A percentile compares a stretch with the other conserved stretches of the same genome.
These are phyloP conservation scores for Hesperophylax magnus DNA, from an alignment of 1,140 invertebrate genomes.

Conservation along the genomic window DNA sequence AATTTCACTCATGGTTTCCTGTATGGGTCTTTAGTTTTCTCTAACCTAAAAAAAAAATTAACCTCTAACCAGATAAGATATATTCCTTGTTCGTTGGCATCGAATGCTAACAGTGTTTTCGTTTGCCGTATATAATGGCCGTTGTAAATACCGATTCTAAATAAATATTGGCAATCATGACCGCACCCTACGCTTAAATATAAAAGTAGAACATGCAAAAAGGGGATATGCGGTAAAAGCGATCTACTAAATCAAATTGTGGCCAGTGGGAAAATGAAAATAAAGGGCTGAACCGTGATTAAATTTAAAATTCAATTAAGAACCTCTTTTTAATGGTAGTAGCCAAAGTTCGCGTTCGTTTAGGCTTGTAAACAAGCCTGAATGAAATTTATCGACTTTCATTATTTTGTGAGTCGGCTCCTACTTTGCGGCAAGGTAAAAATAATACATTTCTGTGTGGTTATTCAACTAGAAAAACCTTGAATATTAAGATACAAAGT, in stretches of 20 bases:
- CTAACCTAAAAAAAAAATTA: no score
- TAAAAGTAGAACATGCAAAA: not conserved
- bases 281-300: conserved; percentile 24
- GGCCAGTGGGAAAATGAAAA: conserved; percentile 28
- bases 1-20: no score
- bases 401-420: conserved; percentile 5
- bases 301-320: conserved; percentile 39
- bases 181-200: conserved; percentile 25
- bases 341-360: conserved; percentile 37
- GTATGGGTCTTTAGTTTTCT: no score
- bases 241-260: conserved; percentile 36
- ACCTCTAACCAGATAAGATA: no score
- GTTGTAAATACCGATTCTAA: conserved; percentile 24
- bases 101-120: conserved; percentile 3
- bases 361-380: conserved; percentile 30
- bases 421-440: conserved; percentile 3
- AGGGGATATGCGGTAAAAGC: conserved; percentile 24
- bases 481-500: no score
- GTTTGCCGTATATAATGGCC: not conserved
- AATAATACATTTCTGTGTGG: not conserved
- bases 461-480: no score
- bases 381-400: conserved; percentile 33
- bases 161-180: conserved; percentile 28
- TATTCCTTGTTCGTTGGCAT: not conserved
- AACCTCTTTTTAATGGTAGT: conserved; percentile 37